phyloP scores from a whole-genome alignment of 2,113 vertebrate species.

The Indri indri region DNA sequence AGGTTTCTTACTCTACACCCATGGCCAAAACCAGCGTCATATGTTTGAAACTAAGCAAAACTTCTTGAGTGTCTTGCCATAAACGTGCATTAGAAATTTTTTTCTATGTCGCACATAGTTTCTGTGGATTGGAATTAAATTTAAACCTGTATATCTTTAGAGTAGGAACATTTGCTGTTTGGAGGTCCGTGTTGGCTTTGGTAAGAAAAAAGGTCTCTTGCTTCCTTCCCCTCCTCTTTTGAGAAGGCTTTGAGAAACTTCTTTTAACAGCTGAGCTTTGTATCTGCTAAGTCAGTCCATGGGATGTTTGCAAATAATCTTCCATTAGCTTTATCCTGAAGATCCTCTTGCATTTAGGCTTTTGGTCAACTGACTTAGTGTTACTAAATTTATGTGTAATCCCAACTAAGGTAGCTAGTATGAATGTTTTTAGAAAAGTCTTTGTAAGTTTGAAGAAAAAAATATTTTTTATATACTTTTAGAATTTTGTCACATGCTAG shows the following conservation, averaged over 20 bases:
- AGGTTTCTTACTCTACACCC: slow-evolving; percentile 23
- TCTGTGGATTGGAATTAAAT: slow-evolving; percentile 80
- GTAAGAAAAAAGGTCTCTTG: neutral
- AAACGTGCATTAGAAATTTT: slow-evolving; percentile 77
- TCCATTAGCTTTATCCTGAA: slow-evolving; percentile 64
- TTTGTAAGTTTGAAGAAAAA: slow-evolving; percentile 37
- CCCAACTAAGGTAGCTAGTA: neutral
- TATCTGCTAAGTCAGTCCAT: slow-evolving; percentile 44
- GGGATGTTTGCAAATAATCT: slow-evolving; percentile 64
- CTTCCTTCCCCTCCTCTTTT: neutral
- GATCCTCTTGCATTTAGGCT: slow-evolving; percentile 31
- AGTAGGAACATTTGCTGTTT: neutral
- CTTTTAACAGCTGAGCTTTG: neutral
- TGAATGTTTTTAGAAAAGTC: slow-evolving; percentile 28
- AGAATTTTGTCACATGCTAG: neutral
- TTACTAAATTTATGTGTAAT: slow-evolving; percentile 36
- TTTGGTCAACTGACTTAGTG: neutral
- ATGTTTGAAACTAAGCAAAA: slow-evolving; percentile 79
- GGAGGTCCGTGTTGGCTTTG: slow-evolving; percentile 1
- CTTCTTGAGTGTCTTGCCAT: slow-evolving; percentile 68
- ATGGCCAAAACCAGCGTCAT: slow-evolving; percentile 70
- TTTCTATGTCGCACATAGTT: slow-evolving; percentile 79
- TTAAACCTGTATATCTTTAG: slow-evolving; percentile 79
- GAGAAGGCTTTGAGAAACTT: neutral
- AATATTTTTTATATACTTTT: neutral